Percentiles rank a stretch among this genome's conserved stretches.
Conservation (phyloP, 2,113 vertebrate species). For the Taxidea taxus region DNA sequence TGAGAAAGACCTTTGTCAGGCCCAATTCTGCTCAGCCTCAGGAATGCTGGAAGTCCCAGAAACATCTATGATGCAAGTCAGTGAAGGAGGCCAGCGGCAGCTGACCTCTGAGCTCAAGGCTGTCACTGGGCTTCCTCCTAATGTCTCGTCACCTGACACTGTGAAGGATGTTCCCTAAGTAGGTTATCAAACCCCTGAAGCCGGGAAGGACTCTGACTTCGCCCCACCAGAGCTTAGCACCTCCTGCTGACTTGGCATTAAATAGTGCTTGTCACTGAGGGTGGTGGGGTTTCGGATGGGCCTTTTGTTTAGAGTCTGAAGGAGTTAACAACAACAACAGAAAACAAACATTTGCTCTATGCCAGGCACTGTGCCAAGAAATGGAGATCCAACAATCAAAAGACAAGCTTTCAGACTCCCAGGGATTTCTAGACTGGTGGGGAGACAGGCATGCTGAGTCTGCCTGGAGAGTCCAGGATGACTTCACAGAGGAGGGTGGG, state of each 20-base stretch:
- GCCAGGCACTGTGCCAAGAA: not conserved
- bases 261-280: not conserved
- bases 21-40: not conserved
- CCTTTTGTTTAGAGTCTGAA: not conserved
- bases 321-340: not conserved
- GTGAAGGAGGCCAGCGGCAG: not conserved
- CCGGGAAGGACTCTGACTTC: not conserved
- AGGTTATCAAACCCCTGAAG: not conserved
- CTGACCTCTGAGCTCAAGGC: not conserved
- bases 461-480: not conserved
- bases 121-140: not conserved
- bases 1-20: not conserved
- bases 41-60: not conserved
- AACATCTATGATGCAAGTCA: not conserved
- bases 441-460: rapidly evolving
- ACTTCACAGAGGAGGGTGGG: not conserved
- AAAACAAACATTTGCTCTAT: not conserved
- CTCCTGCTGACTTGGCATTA: not conserved
- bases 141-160: not conserved
- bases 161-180: not conserved
- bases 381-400: not conserved
- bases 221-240: not conserved
- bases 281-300: not conserved
- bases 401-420: not conserved
- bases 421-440: not conserved